Conservation (phyloP, 2,113 vertebrate species). For the Excalfactoria chinensis region DNA sequence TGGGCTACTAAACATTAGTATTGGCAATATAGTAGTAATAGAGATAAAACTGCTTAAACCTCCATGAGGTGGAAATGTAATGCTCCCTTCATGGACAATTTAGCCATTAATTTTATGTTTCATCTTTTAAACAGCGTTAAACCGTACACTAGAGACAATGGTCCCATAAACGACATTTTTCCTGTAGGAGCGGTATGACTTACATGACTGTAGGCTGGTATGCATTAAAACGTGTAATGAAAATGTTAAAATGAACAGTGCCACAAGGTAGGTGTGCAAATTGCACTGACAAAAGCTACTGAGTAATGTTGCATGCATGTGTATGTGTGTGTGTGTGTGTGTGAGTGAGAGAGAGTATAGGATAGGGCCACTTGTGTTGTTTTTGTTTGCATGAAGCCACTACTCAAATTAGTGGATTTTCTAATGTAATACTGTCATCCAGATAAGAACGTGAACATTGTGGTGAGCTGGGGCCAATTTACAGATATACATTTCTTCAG, state of each 20-base stretch:
- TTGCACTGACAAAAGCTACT: background rate
- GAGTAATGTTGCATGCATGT: background rate
- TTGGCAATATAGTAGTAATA: conserved; percentile 41
- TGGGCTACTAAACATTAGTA: conserved; percentile 38
- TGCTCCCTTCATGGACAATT: conserved; percentile 51
- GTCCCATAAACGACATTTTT: conserved; percentile 45
- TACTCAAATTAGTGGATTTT: background rate
- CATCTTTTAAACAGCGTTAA: conserved; percentile 64
- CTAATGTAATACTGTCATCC: background rate
- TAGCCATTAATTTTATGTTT: conserved; percentile 66
- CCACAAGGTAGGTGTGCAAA: conserved; percentile 55
- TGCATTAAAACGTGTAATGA: conserved; percentile 33
- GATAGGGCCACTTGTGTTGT: background rate
- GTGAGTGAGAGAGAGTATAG: background rate
- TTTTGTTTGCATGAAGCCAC: background rate
- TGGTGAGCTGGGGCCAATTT: background rate
- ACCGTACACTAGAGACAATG: conserved; percentile 16
- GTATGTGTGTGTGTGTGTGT: background rate
- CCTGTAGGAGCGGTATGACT: conserved; percentile 10
- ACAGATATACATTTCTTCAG: background rate
- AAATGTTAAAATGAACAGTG: conserved; percentile 60
- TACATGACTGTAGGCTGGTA: conserved; percentile 26
- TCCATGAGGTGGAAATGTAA: conserved; percentile 44
- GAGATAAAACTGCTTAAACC: conserved; percentile 43
- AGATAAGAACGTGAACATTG: background rate